Conservation (phyloP, 1,140 invertebrate species). For the Drosophila novamexicana region DNA sequence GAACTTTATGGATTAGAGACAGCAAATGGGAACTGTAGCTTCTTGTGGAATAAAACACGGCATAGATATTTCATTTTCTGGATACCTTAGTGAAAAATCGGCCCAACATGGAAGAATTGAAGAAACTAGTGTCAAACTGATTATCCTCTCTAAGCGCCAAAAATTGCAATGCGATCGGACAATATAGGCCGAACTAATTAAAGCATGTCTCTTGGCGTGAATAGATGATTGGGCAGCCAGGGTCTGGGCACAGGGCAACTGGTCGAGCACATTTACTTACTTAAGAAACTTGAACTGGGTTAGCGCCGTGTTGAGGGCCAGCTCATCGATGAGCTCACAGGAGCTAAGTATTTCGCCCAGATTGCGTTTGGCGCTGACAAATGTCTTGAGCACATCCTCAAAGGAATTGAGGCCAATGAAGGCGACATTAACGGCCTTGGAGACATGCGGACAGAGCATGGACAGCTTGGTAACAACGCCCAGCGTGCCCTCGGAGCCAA, state of each 20-base stretch:
- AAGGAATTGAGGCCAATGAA: conserved; percentile 88
- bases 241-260: not conserved
- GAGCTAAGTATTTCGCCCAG: conserved; percentile 96
- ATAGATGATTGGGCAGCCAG: not conserved
- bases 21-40: not conserved
- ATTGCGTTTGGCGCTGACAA: conserved; percentile 89
- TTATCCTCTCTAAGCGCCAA: too few species aligned
- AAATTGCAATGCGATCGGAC: too few species aligned
- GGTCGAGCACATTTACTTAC: conserved; percentile 39
- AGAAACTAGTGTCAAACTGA: too few species aligned
- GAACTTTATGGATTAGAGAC: too few species aligned
- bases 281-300: conserved; percentile 87
- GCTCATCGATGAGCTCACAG: conserved; percentile 95
- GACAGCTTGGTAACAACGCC: conserved; percentile 97
- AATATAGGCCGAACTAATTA: too few species aligned
- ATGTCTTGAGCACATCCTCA: conserved; percentile 90
- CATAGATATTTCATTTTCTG: too few species aligned
- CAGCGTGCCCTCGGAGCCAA: conserved; percentile 98
- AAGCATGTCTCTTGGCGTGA: too few species aligned
- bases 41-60: too few species aligned
- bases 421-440: conserved; percentile 92
- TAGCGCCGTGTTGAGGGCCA: conserved; percentile 87
- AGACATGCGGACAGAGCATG: conserved; percentile 93
- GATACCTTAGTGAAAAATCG: too few species aligned
- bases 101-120: too few species aligned